These are phyloP conservation scores for Lytechinus pictus DNA, from an alignment of 35 echinoderm and acorn worm species.

Conservation along the genomic window DNA sequence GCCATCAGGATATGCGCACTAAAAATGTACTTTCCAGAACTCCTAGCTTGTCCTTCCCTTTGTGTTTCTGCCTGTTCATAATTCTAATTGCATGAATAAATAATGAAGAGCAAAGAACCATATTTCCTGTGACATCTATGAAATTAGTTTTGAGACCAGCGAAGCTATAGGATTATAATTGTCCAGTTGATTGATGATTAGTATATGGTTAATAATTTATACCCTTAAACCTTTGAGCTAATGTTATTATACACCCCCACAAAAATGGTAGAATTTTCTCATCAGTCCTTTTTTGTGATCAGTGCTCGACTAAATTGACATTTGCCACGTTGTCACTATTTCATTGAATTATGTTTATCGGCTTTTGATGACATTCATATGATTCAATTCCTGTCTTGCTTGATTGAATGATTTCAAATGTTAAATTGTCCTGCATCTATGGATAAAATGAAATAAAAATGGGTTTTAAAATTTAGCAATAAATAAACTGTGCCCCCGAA, in stretches of 20 bases:
- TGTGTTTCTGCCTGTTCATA: neutral
- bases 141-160: neutral
- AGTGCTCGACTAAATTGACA: neutral
- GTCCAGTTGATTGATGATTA: constrained; percentile 2
- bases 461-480: no score
- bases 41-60: neutral
- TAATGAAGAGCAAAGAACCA: neutral
- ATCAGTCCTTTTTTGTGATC: neutral
- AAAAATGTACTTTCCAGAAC: neutral
- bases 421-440: no score
- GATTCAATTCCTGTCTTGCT: no score
- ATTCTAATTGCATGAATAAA: constrained; percentile 14
- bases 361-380: no score
- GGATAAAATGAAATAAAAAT: no score
- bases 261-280: neutral
- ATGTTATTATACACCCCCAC: neutral
- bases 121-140: neutral
- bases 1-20: neutral
- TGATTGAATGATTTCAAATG: no score
- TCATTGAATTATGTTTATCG: no score
- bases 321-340: no score
- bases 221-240: neutral
- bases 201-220: neutral
- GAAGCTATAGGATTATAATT: neutral
- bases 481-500: no score